phyloP scores from a whole-genome alignment of 2,888 invertebrate species.

The Steromphala cineraria region DNA sequence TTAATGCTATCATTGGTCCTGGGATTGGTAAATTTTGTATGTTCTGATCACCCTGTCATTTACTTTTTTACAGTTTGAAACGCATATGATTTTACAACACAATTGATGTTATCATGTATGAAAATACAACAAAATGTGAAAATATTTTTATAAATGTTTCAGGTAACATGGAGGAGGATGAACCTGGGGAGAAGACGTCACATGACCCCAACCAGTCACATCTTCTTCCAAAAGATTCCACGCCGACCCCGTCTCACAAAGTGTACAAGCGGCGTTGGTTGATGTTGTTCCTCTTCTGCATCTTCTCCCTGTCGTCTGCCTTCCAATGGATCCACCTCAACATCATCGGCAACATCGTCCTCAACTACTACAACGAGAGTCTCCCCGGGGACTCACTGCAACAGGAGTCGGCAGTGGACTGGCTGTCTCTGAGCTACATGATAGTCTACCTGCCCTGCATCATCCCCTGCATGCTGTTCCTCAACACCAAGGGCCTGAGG shows the following conservation, averaged over 20 bases:
- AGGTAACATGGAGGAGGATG: too few relatives aligned
- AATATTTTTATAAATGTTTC: too few relatives aligned
- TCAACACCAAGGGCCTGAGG: conserved; percentile 87
- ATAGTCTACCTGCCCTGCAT: conserved; percentile 96
- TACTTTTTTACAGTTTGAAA: too few relatives aligned
- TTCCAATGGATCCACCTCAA: conserved; percentile 98
- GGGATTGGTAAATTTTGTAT: too few relatives aligned
- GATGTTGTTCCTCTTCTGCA: conserved; percentile 88
- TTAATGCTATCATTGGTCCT: too few relatives aligned
- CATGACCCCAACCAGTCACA: too few relatives aligned
- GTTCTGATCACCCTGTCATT: too few relatives aligned
- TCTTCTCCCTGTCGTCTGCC: conserved; percentile 92
- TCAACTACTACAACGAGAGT: conserved; percentile 77
- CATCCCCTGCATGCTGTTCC: conserved; percentile 96
- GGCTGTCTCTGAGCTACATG: conserved; percentile 99
- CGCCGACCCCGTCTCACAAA: conserved; percentile 1
- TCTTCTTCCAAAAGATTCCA: neutral
- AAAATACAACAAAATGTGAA: too few relatives aligned
- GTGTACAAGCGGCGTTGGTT: conserved; percentile 82
- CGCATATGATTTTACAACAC: too few relatives aligned
- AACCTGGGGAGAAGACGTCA: too few relatives aligned
- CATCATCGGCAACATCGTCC: conserved; percentile 90
- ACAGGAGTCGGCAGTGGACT: conserved; percentile 83
- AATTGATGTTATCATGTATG: too few relatives aligned
- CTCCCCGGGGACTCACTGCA: conserved; percentile 66